Evolutionary conservation across 2,888 invertebrate genomes (phyloP), one percentile per base, ranked within the genome.

Genomic region (Nebria brevicollis): DNA sequence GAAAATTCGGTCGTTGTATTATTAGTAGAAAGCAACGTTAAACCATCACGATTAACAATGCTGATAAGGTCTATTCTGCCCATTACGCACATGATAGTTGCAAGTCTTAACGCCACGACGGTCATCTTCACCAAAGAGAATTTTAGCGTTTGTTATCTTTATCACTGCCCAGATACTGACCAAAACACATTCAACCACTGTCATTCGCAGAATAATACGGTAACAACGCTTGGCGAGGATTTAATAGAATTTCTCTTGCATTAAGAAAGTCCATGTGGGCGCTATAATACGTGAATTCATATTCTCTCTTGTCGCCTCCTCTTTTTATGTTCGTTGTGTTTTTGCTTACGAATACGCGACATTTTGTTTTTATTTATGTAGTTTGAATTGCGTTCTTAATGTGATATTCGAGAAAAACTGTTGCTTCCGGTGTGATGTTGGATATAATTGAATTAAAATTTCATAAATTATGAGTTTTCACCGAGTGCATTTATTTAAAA

Each of bases 11-110:
- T 82, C 26, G 82, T 81, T 81, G 77, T 77, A 77, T 81, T 83
- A 81, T 81, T 83, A 79, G 66, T 26, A 66, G 80, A 80, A 75
- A 72, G 20, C 20, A 26, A 26, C 78, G 66, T 25, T 15, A 15
- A 7, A 65, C 68, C 68, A 42, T 73, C 78, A 41, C 66, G 43
- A 43, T 25, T 75, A 34, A 34, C 34, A 73, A 70, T 77, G 76
- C 82, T 83, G 84, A 85, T 84, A 85, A 85, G 84, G 73, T 83
- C 83, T 64, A 82, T 82, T 82, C 82, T 82, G 78, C 83, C 82
- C 77, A 84, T 83, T 26, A 78, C 65, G 64, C 77, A 78, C n/a
- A 72, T 34, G 65, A 77, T 66, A 54, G 26, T 72, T 25, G 64
- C 74, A 25, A 20, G 7, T 20, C 20, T 20, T 68, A 20, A 25